Percentiles rank a stretch among this genome's conserved stretches.
These are phyloP conservation scores for Ptychochromis oligacanthus DNA, from an alignment of 2,113 vertebrate genomes.

Conservation along the genomic window DNA sequence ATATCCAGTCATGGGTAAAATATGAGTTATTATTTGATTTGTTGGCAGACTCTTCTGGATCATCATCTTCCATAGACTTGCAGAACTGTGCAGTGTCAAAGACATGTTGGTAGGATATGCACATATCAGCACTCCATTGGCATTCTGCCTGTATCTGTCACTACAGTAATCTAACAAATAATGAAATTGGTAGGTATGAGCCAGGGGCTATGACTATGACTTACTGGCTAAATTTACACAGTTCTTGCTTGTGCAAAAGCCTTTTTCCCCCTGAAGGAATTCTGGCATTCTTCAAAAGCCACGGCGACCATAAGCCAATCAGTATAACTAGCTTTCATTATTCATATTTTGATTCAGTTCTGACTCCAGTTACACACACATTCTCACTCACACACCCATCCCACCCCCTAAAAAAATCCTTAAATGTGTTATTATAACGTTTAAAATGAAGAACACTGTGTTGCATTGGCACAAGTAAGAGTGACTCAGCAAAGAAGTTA, in stretches of 20 bases:
- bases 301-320: background rate
- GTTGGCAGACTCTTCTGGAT: background rate
- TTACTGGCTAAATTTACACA: constrained; percentile 1
- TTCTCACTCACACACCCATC: background rate
- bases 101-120: background rate
- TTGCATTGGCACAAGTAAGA: background rate
- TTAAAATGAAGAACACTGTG: background rate
- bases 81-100: too few relatives aligned
- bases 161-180: background rate
- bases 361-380: background rate
- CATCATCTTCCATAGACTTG: background rate
- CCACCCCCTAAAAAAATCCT: background rate
- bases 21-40: background rate
- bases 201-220: background rate
- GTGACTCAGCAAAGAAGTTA: background rate
- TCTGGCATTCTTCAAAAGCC: background rate
- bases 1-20: background rate
- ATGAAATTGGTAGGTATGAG: background rate
- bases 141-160: background rate
- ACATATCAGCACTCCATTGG: background rate
- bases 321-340: background rate
- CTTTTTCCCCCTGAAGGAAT: background rate
- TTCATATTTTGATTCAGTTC: background rate
- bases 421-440: background rate
- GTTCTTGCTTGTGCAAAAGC: background rate